A percentile compares a stretch with the other conserved stretches of the same genome.
phyloP scores from a whole-genome alignment of 1,140 invertebrate species.

The Pachyrhynchus sulphureomaculatus region DNA sequence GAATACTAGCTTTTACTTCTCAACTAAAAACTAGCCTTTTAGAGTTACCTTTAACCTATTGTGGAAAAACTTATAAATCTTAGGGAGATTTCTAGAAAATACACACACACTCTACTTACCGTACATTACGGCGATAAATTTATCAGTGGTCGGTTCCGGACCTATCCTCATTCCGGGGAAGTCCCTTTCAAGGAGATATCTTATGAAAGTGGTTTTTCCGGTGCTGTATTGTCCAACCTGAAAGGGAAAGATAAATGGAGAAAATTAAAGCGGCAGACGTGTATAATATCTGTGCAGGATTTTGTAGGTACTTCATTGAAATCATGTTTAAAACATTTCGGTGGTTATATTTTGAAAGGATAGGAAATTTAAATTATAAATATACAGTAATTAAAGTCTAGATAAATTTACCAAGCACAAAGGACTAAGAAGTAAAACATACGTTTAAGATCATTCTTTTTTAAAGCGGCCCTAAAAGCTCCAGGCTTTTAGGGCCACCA shows the following conservation, averaged over 20 bases:
- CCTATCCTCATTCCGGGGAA: constrained; percentile 68
- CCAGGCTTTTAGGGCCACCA: no score
- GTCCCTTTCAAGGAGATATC: constrained; percentile 64
- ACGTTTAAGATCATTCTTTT: neutral
- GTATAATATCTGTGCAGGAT: constrained; percentile 11
- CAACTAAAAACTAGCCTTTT: no score
- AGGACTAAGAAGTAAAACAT: no score
- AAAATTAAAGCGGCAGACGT: constrained; percentile 16
- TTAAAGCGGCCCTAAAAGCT: no score
- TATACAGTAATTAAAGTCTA: neutral
- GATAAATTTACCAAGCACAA: no score
- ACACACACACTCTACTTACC: constrained; percentile 51
- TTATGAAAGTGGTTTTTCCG: constrained; percentile 76
- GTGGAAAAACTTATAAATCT: neutral
- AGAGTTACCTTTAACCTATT: no score
- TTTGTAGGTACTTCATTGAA: constrained; percentile 8
- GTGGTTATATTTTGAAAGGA: neutral
- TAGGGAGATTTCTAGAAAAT: neutral
- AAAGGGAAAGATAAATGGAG: constrained; percentile 62
- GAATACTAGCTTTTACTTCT: no score
- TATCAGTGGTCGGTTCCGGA: constrained; percentile 69
- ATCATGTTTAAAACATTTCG: constrained; percentile 16
- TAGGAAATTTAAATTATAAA: neutral
- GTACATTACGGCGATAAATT: constrained; percentile 71
- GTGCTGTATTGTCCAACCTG: constrained; percentile 76